A percentile compares a stretch with the other conserved stretches of the same genome.
These are phyloP conservation scores for Cololabis saira DNA, from an alignment of 2,113 vertebrate species.

Conservation along the genomic window DNA sequence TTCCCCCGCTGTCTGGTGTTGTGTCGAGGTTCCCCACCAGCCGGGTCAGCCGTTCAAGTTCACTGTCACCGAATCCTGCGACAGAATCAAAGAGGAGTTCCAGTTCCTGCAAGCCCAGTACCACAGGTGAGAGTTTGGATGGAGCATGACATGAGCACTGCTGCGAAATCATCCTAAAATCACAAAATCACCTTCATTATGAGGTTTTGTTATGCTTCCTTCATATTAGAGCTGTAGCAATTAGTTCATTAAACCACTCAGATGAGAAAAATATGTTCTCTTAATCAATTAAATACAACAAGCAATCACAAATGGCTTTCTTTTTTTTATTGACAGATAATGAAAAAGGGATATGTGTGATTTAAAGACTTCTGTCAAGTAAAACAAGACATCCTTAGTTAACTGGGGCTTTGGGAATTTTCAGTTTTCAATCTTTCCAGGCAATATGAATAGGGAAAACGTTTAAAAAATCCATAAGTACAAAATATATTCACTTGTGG, in stretches of 20 bases:
- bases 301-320: too few species aligned
- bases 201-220: not conserved
- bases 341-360: too few species aligned
- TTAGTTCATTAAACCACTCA: not conserved
- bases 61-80: slow-evolving; percentile 93
- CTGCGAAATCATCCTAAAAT: not conserved
- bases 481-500: too few species aligned
- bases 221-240: not conserved
- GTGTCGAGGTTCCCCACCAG: slow-evolving; percentile 88
- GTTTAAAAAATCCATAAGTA: too few species aligned
- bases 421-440: too few species aligned
- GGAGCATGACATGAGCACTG: not conserved
- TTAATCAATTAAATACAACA: not conserved
- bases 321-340: not conserved
- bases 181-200: not conserved
- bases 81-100: slow-evolving; percentile 96
- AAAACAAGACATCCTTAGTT: too few species aligned
- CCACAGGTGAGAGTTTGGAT: slow-evolving; percentile 85
- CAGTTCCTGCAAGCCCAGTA: slow-evolving; percentile 96
- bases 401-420: too few species aligned
- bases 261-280: not conserved
- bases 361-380: too few species aligned
- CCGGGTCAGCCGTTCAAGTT: slow-evolving; percentile 96
- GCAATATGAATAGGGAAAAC: too few species aligned
- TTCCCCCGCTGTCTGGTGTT: slow-evolving; percentile 36